Evolutionary conservation across 2,113 vertebrate genomes (phyloP).

Genomic region (Opisthocomus hoazin): DNA sequence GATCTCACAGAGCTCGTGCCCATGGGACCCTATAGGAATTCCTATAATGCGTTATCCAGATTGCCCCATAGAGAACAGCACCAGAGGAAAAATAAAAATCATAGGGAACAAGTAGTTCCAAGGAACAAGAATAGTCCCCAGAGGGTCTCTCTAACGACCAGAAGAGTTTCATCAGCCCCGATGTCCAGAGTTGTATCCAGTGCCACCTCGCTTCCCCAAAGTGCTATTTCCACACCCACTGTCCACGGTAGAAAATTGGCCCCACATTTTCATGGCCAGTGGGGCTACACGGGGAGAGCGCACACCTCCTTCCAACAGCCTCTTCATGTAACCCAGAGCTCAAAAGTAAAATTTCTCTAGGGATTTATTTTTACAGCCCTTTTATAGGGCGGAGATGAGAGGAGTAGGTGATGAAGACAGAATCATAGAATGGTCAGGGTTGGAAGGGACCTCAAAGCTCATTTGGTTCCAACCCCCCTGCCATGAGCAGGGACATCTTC

Average conservation of each 20-base stretch:
- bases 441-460: too few species aligned
- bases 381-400: not conserved
- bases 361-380: not conserved
- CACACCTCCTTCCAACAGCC: not conserved
- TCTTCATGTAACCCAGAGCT: not conserved
- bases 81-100: too few species aligned
- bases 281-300: not conserved
- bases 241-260: rapidly evolving
- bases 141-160: not conserved
- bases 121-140: too few species aligned
- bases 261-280: not conserved
- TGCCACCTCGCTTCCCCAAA: not conserved
- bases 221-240: not conserved
- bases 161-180: not conserved
- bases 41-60: not conserved
- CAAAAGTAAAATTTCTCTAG: not conserved
- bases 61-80: not conserved
- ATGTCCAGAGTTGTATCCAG: not conserved
- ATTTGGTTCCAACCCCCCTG: too few species aligned
- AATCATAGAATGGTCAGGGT: too few species aligned
- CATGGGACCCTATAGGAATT: not conserved
- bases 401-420: not conserved
- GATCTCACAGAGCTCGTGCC: not conserved
- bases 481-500: too few species aligned
- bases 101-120: not conserved